Conservation (phyloP, 1,140 invertebrate species). For the Megalonaias nervosa region DNA sequence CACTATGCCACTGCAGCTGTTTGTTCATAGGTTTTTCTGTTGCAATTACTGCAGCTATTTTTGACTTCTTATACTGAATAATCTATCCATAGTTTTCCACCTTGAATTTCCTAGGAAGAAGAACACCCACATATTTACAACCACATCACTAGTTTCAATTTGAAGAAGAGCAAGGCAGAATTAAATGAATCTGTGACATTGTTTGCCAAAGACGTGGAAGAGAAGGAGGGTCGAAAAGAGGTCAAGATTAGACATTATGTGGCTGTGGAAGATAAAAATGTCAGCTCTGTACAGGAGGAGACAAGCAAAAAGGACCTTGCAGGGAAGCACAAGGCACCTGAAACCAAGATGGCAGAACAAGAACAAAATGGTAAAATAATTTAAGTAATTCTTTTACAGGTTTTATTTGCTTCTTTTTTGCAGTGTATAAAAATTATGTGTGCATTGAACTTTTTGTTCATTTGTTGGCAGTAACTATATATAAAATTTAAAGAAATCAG, state of each 20-base stretch:
- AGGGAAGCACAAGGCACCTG: too few species aligned
- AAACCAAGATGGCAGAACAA: too few species aligned
- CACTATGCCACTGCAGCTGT: not conserved
- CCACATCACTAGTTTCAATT: constrained; percentile 34
- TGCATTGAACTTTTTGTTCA: too few species aligned
- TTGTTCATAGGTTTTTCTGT: not conserved
- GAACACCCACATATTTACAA: constrained; percentile 32
- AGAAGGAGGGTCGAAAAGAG: constrained; percentile 34
- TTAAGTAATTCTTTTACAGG: too few species aligned
- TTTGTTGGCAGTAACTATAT: too few species aligned
- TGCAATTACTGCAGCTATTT: not conserved
- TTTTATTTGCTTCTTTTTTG: too few species aligned
- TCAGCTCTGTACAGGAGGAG: too few species aligned
- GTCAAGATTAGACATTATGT: constrained; percentile 47
- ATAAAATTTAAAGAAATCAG: too few species aligned
- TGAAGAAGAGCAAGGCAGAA: constrained; percentile 48
- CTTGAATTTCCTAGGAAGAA: constrained; percentile 38
- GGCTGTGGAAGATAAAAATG: not conserved
- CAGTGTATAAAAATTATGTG: too few species aligned
- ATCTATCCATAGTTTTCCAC: not conserved
- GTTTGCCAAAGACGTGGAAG: constrained; percentile 42
- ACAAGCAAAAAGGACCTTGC: too few species aligned
- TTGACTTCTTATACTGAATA: not conserved
- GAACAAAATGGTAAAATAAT: too few species aligned
- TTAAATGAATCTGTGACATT: constrained; percentile 36